These are phyloP conservation scores for Actenoides hombroni DNA, from an alignment of 2,113 vertebrate species.

Conservation along the genomic window DNA sequence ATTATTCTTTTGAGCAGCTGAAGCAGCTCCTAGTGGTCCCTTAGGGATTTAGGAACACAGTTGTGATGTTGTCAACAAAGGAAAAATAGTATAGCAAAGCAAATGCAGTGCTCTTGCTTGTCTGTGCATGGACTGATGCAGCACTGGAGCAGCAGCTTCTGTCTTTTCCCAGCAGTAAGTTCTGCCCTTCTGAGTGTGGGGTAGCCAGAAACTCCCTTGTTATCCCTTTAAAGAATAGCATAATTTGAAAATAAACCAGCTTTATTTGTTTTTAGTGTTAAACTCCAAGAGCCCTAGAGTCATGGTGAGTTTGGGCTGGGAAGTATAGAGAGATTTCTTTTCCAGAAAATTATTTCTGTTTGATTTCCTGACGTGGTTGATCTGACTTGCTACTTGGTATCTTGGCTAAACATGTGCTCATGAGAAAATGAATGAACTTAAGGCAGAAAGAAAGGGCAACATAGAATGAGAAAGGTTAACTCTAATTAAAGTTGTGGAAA, in stretches of 20 bases:
- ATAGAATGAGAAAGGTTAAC: background rate
- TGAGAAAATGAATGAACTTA: background rate
- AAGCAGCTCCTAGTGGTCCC: constrained; percentile 3
- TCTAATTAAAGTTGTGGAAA: background rate
- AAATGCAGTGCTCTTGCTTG: background rate
- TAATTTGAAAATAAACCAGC: background rate
- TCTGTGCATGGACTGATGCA: background rate
- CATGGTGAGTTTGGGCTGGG: background rate
- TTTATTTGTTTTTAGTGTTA: background rate
- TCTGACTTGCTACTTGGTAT: background rate
- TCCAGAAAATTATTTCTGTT: background rate
- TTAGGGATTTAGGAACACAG: background rate
- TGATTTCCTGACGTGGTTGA: background rate
- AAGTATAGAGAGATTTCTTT: background rate
- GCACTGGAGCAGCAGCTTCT: background rate
- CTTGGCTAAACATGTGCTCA: background rate
- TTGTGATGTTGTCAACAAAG: constrained; percentile 24
- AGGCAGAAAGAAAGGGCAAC: background rate
- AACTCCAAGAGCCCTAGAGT: background rate
- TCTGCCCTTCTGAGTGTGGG: background rate
- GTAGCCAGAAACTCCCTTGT: background rate
- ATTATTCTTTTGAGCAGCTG: constrained; percentile 39
- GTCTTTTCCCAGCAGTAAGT: background rate
- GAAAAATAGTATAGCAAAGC: background rate
- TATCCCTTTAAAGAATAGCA: background rate